Evolutionary conservation across 2,888 invertebrate species (phyloP).

Genomic region (Synergus gifuensis): DNA sequence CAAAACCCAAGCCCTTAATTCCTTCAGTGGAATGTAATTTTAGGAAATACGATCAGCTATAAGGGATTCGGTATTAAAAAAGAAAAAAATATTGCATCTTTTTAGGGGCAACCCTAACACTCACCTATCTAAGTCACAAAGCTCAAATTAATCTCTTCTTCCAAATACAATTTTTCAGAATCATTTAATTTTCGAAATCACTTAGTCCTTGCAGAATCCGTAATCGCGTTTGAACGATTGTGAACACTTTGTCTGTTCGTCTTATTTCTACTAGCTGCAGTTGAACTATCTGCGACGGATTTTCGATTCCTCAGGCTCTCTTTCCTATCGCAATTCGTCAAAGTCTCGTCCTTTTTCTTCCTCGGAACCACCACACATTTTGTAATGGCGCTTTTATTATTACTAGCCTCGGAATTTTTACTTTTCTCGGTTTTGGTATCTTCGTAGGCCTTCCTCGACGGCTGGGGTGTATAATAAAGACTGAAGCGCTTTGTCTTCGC

Average conservation of each 20-base stretch:
- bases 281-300: slow-evolving; percentile 62
- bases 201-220: slow-evolving; percentile 59
- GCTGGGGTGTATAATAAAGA: slow-evolving; percentile 72
- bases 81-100: neutral
- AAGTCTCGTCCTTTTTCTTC: slow-evolving; percentile 47
- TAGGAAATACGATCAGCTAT: too few relatives aligned
- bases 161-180: slow-evolving; percentile 1
- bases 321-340: slow-evolving; percentile 45
- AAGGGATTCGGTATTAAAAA: neutral
- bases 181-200: slow-evolving; percentile 45
- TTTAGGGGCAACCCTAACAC: neutral
- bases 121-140: slow-evolving; percentile 4
- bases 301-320: slow-evolving; percentile 55
- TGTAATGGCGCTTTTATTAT: neutral
- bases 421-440: slow-evolving; percentile 58
- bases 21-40: neutral
- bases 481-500: slow-evolving; percentile 67
- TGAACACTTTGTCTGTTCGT: slow-evolving; percentile 64
- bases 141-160: neutral
- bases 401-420: slow-evolving; percentile 43
- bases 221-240: slow-evolving; percentile 53
- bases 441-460: slow-evolving; percentile 68
- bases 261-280: slow-evolving; percentile 65
- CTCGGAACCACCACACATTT: neutral
- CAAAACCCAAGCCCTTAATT: neutral